Percentiles rank a stretch among this genome's conserved stretches.
phyloP scores from a whole-genome alignment of 1,140 invertebrate genomes.

The Leucophenga varia region DNA sequence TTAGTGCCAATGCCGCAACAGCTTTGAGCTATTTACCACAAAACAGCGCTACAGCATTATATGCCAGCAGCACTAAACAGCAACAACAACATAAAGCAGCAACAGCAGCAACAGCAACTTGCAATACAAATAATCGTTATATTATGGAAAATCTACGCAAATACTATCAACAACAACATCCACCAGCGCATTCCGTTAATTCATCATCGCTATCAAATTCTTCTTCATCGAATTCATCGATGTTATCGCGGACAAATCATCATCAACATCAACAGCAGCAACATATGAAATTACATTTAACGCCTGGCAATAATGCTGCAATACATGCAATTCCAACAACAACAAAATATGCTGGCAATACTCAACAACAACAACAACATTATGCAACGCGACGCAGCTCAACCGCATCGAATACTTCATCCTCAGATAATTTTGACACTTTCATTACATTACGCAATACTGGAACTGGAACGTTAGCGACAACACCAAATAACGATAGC shows the following conservation, averaged over 20 bases:
- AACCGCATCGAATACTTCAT: conserved; percentile 48
- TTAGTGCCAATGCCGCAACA: too few relatives aligned
- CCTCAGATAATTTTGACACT: conserved; percentile 49
- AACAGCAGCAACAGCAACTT: conserved; percentile 21
- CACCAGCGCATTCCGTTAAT: conserved; percentile 44
- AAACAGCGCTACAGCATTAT: conserved; percentile 23
- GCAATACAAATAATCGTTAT: conserved; percentile 35
- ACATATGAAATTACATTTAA: conserved; percentile 23
- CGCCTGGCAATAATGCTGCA: conserved; percentile 18
- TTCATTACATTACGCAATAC: conserved; percentile 44
- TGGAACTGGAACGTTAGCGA: neutral
- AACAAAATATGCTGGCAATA: conserved; percentile 15
- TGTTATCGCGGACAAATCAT: conserved; percentile 32
- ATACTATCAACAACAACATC: conserved; percentile 51
- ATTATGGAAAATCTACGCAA: conserved; percentile 50
- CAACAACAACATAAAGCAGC: conserved; percentile 16
- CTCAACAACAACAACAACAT: conserved; percentile 4
- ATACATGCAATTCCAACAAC: conserved; percentile 11
- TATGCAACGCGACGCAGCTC: conserved; percentile 35
- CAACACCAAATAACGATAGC: neutral
- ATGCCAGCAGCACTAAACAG: conserved; percentile 43
- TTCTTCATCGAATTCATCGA: conserved; percentile 49
- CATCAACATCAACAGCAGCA: conserved; percentile 28
- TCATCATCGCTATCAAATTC: conserved; percentile 51
- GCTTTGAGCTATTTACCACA: too few relatives aligned